phyloP scores from a whole-genome alignment of 2,888 invertebrate species.

The Calameuta pallipes region DNA sequence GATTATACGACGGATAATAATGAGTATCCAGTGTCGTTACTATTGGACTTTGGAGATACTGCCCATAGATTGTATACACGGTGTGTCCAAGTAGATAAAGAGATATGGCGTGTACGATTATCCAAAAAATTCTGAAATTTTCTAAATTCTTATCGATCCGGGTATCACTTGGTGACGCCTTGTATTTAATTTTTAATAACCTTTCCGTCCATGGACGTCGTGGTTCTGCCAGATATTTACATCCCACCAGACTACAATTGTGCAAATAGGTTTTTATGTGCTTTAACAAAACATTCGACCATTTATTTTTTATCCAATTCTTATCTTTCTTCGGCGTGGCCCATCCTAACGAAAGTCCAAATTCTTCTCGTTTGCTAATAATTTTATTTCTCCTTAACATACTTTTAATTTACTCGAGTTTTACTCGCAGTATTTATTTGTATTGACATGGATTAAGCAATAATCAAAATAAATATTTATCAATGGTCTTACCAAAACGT shows the following conservation, averaged over 20 bases:
- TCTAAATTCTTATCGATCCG: neutral
- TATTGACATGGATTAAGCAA: neutral
- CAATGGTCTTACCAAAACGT: neutral
- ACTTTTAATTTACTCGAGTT: neutral
- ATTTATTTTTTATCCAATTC: neutral
- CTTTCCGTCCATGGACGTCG: conserved; percentile 18
- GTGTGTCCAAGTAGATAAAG: neutral
- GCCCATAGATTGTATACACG: conserved; percentile 1
- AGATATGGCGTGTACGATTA: neutral
- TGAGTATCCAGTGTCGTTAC: conserved; percentile 17
- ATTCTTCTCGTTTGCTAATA: neutral
- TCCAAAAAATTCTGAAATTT: conserved; percentile 1
- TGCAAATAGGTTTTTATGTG: conserved; percentile 12
- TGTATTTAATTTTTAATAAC: neutral
- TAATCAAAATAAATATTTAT: neutral
- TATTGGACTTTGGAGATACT: conserved; percentile 12
- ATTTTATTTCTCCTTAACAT: neutral
- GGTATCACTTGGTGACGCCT: neutral
- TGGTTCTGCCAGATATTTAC: conserved; percentile 18
- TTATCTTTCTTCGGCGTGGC: neutral
- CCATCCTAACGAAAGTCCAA: neutral
- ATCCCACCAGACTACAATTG: conserved; percentile 15
- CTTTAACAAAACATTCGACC: neutral
- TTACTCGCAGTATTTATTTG: neutral
- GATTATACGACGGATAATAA: conserved; percentile 10